Evolutionary conservation across 2,797 vertebrate genomes (phyloP).

Genomic region (Fistularia tabacaria): DNA sequence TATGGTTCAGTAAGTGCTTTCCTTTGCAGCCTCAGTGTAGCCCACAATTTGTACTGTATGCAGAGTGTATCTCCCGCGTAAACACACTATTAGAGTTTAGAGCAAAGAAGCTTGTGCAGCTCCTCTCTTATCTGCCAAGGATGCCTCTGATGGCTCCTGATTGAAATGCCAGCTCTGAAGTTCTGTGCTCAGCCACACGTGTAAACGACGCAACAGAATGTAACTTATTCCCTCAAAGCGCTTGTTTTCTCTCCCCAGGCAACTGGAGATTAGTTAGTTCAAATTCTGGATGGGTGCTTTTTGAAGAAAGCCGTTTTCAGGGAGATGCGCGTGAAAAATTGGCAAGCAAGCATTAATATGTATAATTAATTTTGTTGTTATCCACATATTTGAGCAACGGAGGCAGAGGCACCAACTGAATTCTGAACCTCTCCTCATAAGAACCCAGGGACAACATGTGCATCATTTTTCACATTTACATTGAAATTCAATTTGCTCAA

Average conservation of each 20-base stretch:
- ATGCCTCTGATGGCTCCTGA: constrained; percentile 67
- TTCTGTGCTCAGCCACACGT: constrained; percentile 67
- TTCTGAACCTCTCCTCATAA: constrained; percentile 43
- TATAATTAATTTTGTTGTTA: constrained; percentile 75
- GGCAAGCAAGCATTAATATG: constrained; percentile 68
- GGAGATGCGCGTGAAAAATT: constrained; percentile 63
- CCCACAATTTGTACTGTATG: constrained; percentile 36
- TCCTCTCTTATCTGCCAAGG: constrained; percentile 59
- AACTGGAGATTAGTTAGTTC: constrained; percentile 65
- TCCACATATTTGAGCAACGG: constrained; percentile 69
- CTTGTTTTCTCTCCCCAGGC: constrained; percentile 64
- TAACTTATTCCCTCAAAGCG: constrained; percentile 67
- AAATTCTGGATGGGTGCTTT: constrained; percentile 62
- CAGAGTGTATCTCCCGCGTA: constrained; percentile 44
- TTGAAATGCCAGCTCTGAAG: constrained; percentile 68
- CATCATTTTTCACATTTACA: constrained; percentile 67
- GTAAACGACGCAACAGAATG: constrained; percentile 62
- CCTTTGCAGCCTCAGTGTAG: constrained; percentile 13
- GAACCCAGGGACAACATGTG: constrained; percentile 50
- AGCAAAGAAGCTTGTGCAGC: constrained; percentile 48
- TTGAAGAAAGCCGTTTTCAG: constrained; percentile 60
- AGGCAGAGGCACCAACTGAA: constrained; percentile 51
- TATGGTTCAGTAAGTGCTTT: constrained; percentile 9
- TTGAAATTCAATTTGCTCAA: constrained; percentile 71
- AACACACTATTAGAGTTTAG: constrained; percentile 45